Conservation (phyloP, 1,140 invertebrate genomes). For the Dufourea novaeangliae region DNA sequence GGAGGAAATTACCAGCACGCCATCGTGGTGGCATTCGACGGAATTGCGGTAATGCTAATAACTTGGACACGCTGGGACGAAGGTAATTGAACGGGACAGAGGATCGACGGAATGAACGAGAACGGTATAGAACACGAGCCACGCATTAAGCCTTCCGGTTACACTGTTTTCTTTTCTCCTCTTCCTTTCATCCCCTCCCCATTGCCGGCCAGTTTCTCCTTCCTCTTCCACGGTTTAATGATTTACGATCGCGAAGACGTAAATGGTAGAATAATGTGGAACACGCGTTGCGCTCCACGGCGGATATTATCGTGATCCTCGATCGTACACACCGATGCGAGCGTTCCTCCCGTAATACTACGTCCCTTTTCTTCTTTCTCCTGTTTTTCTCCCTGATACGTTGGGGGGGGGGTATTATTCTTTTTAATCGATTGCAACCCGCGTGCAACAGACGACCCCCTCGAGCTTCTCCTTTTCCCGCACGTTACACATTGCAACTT, state of each 20-base stretch:
- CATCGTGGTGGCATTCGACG: neutral
- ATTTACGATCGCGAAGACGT: constrained; percentile 25
- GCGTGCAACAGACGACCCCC: neutral
- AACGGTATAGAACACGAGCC: neutral
- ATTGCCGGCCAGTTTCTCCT: neutral
- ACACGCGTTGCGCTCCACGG: neutral
- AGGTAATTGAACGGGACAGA: constrained; percentile 20
- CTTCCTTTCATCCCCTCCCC: no score
- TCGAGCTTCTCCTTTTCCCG: neutral
- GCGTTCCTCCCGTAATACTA: neutral
- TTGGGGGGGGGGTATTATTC: no score
- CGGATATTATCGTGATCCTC: neutral
- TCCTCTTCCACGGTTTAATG: constrained; percentile 1
- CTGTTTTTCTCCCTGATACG: no score
- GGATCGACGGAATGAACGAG: neutral
- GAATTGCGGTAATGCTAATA: constrained; percentile 33
- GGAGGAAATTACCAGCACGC: constrained; percentile 30
- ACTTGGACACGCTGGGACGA: neutral
- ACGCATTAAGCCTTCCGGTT: constrained; percentile 2
- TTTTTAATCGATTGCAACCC: no score
- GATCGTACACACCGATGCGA: neutral
- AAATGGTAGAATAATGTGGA: constrained; percentile 12
- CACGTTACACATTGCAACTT: neutral
- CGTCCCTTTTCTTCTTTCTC: neutral
- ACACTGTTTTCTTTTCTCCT: neutral